These are phyloP conservation scores for Euborellia annulipes DNA, from an alignment of 1,140 invertebrate species.

Conservation along the genomic window DNA sequence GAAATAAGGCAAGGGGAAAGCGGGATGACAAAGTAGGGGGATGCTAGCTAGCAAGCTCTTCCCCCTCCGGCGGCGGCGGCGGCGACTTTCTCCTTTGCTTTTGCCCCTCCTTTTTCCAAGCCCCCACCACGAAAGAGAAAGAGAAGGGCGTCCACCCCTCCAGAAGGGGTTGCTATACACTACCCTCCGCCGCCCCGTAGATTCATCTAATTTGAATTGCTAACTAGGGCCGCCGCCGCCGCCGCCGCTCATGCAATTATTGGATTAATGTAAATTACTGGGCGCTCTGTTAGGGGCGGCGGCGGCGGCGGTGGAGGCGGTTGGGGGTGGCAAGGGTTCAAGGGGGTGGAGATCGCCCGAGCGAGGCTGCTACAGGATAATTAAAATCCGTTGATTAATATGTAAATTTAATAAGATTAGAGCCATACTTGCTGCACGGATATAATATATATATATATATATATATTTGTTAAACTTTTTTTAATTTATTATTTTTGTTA, in stretches of 20 bases:
- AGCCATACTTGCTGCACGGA: slow-evolving; percentile 22
- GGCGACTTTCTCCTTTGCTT: too few relatives aligned
- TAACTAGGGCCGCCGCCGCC: slow-evolving; percentile 46
- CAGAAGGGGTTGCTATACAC: too few relatives aligned
- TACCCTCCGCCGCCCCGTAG: slow-evolving; percentile 16
- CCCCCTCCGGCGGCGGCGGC: too few relatives aligned
- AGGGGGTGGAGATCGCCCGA: neutral
- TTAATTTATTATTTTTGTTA: too few relatives aligned
- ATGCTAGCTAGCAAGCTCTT: too few relatives aligned
- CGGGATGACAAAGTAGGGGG: too few relatives aligned
- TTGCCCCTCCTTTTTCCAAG: too few relatives aligned
- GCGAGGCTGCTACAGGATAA: slow-evolving; percentile 39
- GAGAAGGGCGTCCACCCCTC: too few relatives aligned
- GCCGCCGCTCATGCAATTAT: slow-evolving; percentile 55
- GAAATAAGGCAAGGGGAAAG: too few relatives aligned
- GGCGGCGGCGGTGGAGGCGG: slow-evolving; percentile 21
- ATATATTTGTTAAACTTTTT: too few relatives aligned
- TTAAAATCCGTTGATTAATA: slow-evolving; percentile 96
- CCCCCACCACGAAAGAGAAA: too few relatives aligned
- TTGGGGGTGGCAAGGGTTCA: slow-evolving; percentile 28
- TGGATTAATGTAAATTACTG: slow-evolving; percentile 86
- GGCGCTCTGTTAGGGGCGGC: slow-evolving; percentile 25
- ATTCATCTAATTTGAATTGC: slow-evolving; percentile 73
- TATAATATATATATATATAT: too few relatives aligned
- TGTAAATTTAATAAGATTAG: slow-evolving; percentile 96